phyloP scores from a whole-genome alignment of 2,113 vertebrate genomes.

The Pithys albifrons region DNA sequence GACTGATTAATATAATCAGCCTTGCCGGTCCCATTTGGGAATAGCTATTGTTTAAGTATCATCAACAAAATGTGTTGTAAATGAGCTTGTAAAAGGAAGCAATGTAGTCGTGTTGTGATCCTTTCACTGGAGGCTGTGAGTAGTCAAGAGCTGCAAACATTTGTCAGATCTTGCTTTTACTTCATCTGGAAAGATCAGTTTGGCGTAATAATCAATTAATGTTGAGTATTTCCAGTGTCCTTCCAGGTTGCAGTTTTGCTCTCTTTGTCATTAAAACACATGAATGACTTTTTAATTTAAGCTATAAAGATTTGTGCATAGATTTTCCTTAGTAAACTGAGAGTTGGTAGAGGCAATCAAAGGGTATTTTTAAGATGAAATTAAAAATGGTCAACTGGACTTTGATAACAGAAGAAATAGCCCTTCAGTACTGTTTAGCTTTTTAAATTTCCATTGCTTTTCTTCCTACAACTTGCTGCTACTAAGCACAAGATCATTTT shows the following conservation, averaged over 20 bases:
- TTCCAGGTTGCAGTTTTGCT: background rate
- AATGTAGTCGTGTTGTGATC: background rate
- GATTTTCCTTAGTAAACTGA: background rate
- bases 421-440: background rate
- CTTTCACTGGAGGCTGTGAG: slow-evolving; percentile 11
- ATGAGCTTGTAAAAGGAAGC: background rate
- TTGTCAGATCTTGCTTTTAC: slow-evolving; percentile 1
- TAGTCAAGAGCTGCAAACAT: background rate
- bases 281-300: background rate
- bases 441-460: background rate
- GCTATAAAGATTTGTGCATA: background rate
- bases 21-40: background rate
- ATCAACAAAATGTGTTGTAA: background rate
- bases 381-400: background rate
- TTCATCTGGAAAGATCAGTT: slow-evolving; percentile 33
- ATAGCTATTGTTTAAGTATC: background rate
- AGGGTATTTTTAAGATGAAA: background rate
- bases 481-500: background rate
- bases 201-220: background rate
- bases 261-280: background rate
- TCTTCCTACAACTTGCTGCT: background rate
- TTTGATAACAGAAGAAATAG: background rate
- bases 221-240: background rate
- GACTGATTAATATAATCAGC: background rate
- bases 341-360: background rate